These are phyloP conservation scores for Pseudomyrmex flavicornis DNA, from an alignment of 1,140 invertebrate genomes.

Conservation along the genomic window DNA sequence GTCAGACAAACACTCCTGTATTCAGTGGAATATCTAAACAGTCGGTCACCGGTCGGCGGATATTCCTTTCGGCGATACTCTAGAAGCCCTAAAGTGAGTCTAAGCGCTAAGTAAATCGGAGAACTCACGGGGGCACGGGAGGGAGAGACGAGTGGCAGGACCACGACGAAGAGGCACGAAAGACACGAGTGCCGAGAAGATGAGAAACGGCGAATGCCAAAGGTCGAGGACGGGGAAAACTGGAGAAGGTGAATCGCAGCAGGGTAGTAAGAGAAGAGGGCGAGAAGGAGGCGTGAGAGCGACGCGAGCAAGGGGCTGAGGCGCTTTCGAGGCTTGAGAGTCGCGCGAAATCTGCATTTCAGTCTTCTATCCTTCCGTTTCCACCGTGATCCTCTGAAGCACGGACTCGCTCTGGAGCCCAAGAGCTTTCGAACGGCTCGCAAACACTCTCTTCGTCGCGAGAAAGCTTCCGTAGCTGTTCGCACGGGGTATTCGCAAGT, in stretches of 20 bases:
- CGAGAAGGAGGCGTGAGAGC: constrained; percentile 61
- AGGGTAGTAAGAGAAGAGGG: constrained; percentile 57
- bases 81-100: constrained; percentile 70
- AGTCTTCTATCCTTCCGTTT: constrained; percentile 80
- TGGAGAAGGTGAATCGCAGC: constrained; percentile 63
- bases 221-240: constrained; percentile 40
- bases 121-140: constrained; percentile 1
- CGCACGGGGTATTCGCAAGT: constrained; percentile 38
- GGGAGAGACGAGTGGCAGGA: constrained; percentile 24
- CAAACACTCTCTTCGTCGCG: constrained; percentile 81
- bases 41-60: constrained; percentile 14
- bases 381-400: constrained; percentile 54
- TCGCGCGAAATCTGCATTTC: constrained; percentile 84
- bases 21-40: constrained; percentile 24
- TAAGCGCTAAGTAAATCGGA: constrained; percentile 79
- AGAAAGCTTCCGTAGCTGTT: constrained; percentile 61
- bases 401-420: constrained; percentile 63
- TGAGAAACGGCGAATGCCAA: constrained; percentile 44
- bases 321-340: constrained; percentile 78
- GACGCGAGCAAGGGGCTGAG: constrained; percentile 66
- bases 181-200: constrained; percentile 38
- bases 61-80: constrained; percentile 35
- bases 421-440: constrained; percentile 84
- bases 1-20: neutral
- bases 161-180: constrained; percentile 51